Base-by-base conservation (phyloP, 2,797 vertebrate genomes). In the Podarcis lilfordi region DNA sequence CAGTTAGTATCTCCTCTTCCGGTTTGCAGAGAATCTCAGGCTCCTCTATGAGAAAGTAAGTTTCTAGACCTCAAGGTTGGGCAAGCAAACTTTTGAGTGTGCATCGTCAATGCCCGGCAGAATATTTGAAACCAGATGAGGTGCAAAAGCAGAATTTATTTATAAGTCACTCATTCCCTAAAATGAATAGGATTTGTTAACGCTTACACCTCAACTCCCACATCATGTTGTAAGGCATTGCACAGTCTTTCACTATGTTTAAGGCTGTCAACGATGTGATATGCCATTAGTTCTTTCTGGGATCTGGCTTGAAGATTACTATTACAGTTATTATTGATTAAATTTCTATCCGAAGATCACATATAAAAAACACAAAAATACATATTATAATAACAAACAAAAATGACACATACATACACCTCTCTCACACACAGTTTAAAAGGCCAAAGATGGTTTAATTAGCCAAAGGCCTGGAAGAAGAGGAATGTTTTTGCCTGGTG, bases 81-180 rank as follows among this genome's bases (percentile, higher is more conserved):
- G 29, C 45, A 82, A 25, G 32, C 15, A 80, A 37, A 50, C 35
- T 66, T 68, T 37, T 74, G 21, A 37, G 66, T 25, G 4, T 50
- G 27, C 23, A 64, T 66, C 8, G 21, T 80, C 25, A 86, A 68
- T 43, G 55, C 17, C 43, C 80, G 55, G 69, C 23, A 74, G 81
- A 35, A n/a, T 75, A 13, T 74, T 69, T 80, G 37, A 85, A 74
- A 72, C 83, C 55, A 80, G 40, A 89, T 40, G 45, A 59, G 64
- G 35, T 40, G 19, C 23, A 64, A 61, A 35, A 72, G 25, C 32
- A 61, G 75, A 13, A 59, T 32, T 17, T 27, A 45, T 23, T 29
- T 72, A 21, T 15, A 27, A 76, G 8, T 75, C 32, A 40, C 32
- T 40, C 15, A 40, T 61, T 32, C 32, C 66, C 35, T 66, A 81